Evolutionary conservation across 2,888 invertebrate species (phyloP).

Genomic region (Sarcophaga carnaria): DNA sequence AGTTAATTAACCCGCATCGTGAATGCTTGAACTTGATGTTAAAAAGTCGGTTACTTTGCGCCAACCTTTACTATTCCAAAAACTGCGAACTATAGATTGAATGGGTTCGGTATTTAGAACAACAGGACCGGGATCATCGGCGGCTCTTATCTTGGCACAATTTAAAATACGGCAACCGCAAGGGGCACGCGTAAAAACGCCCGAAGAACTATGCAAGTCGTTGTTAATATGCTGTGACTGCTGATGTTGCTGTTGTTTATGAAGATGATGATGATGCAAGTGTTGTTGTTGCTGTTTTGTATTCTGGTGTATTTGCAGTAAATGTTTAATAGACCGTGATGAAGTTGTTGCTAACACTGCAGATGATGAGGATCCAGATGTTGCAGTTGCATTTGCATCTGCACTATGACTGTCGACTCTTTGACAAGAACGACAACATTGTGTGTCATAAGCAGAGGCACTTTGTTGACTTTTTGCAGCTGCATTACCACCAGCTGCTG

Average conservation of each 20-base stretch:
- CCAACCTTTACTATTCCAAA: conserved; percentile 91
- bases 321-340: conserved; percentile 58
- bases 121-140: conserved; percentile 81
- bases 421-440: conserved; percentile 80
- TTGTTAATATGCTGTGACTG: conserved; percentile 6
- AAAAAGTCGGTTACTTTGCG: conserved; percentile 90
- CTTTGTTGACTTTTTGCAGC: conserved; percentile 69
- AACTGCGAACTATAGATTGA: conserved; percentile 82
- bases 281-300: conserved; percentile 66
- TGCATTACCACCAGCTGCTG: conserved; percentile 40
- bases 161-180: conserved; percentile 82
- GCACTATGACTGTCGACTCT: conserved; percentile 68
- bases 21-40: conserved; percentile 87
- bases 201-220: conserved; percentile 66
- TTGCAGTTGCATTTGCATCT: conserved; percentile 31
- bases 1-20: conserved; percentile 84
- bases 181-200: conserved; percentile 79
- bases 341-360: conserved; percentile 8
- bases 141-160: conserved; percentile 82
- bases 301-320: conserved; percentile 69
- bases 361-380: no score
- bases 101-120: conserved; percentile 72
- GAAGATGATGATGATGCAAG: no score
- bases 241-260: background rate
- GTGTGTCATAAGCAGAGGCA: conserved; percentile 75